Conservation (phyloP, 2,888 invertebrate genomes). For the Phortica magna region DNA sequence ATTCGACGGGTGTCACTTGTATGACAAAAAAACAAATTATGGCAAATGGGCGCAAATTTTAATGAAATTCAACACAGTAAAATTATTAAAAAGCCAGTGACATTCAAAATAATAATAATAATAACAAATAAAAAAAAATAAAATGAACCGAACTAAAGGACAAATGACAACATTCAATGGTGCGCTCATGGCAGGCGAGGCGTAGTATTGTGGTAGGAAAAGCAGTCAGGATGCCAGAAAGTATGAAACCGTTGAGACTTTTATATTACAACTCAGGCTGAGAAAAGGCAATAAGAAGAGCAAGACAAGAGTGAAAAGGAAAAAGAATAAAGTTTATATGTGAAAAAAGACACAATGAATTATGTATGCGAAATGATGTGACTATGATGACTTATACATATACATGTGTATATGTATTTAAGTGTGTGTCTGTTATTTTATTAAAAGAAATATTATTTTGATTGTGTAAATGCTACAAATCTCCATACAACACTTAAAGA, state of each 20-base stretch:
- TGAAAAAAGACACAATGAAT: not conserved
- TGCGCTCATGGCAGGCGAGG: not conserved
- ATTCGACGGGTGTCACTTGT: conserved; percentile 53
- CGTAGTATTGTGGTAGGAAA: not conserved
- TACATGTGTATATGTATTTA: conserved; percentile 5
- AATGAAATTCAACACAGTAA: conserved; percentile 67
- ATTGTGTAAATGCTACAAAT: not conserved
- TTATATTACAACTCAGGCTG: not conserved
- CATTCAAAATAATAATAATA: conserved; percentile 3
- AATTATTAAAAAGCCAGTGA: conserved; percentile 31
- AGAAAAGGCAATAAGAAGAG: not conserved
- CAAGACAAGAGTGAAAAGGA: not conserved
- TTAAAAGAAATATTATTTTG: not conserved
- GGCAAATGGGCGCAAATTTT: conserved; percentile 71
- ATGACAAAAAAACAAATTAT: conserved; percentile 65
- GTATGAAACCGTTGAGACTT: not conserved
- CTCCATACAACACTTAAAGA: not conserved
- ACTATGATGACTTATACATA: conserved; percentile 2
- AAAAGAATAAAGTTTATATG: not conserved
- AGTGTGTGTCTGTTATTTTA: not conserved
- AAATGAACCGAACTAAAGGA: conserved; percentile 7
- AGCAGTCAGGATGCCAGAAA: not conserved
- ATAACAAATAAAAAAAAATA: too few relatives aligned
- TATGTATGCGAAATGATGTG: conserved; percentile 15
- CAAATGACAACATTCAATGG: not conserved